These are phyloP conservation scores for Leptoclinus maculatus DNA, from an alignment of 2,797 vertebrate genomes.

Conservation along the genomic window DNA sequence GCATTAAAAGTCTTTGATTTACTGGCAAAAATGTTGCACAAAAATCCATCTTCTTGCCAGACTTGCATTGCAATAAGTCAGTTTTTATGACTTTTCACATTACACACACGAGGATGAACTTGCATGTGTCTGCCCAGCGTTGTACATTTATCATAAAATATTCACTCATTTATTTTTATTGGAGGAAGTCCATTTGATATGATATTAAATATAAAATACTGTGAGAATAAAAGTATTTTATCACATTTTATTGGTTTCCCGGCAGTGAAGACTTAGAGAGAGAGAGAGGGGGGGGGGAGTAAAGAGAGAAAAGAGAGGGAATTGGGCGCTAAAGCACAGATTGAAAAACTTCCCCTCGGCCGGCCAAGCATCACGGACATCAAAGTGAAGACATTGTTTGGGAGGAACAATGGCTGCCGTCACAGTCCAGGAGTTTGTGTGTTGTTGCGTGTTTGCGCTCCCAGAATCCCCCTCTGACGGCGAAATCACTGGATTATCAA, in stretches of 20 bases:
- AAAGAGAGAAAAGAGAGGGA: conserved; percentile 34
- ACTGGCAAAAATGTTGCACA: not conserved
- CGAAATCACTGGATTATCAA: conserved; percentile 86
- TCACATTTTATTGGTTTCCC: conserved; percentile 27
- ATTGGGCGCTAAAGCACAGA: conserved; percentile 60
- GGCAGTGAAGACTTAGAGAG: conserved; percentile 14
- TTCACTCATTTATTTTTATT: not conserved
- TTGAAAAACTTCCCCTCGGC: conserved; percentile 75
- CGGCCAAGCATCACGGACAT: conserved; percentile 89
- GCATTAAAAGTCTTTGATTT: not conserved
- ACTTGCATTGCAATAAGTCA: not conserved
- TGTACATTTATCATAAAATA: not conserved
- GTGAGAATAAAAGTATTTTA: not conserved
- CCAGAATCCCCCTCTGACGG: conserved; percentile 84
- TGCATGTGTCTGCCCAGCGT: not conserved
- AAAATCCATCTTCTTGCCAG: not conserved
- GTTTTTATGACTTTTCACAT: not conserved
- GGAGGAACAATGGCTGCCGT: conserved; percentile 91
- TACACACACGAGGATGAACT: not conserved
- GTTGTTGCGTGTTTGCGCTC: conserved; percentile 84
- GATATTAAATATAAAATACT: not conserved
- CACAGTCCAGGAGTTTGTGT: conserved; percentile 92
- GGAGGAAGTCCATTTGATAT: not conserved
- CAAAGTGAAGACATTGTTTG: conserved; percentile 95
- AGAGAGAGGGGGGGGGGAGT: not conserved